Conservation (phyloP, 2,888 invertebrate genomes). For the Rotaria socialis region DNA sequence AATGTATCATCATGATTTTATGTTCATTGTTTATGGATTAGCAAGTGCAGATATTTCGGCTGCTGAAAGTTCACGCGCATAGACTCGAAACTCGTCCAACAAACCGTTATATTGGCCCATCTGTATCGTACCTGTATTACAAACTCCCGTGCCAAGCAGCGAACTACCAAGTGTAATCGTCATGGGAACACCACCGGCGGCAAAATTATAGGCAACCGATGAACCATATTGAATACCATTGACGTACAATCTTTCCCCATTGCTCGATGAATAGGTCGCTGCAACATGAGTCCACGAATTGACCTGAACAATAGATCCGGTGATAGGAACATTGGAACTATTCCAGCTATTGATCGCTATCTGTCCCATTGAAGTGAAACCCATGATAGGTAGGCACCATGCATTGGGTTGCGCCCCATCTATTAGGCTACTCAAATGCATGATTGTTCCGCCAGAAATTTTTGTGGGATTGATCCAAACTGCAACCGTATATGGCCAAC, state of each 20-base stretch:
- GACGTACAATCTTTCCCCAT: background rate
- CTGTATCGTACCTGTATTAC: background rate
- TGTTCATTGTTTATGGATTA: background rate
- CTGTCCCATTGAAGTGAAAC: background rate
- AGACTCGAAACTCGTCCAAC: background rate
- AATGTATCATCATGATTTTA: too few relatives aligned
- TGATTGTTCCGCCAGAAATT: background rate
- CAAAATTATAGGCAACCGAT: background rate
- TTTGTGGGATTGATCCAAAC: background rate
- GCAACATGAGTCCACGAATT: background rate
- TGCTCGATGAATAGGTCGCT: background rate
- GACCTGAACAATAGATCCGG: background rate
- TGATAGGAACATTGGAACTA: background rate
- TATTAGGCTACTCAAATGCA: background rate
- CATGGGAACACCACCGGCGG: background rate
- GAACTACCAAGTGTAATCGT: background rate
- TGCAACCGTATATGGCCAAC: background rate
- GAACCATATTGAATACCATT: background rate
- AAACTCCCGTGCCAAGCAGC: background rate
- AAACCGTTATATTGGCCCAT: background rate
- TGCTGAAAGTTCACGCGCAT: background rate
- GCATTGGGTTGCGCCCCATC: rapidly evolving
- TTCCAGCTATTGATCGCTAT: background rate
- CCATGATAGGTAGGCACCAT: background rate
- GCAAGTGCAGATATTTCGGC: background rate